Evolutionary conservation across 2,797 vertebrate species (phyloP).

Genomic region (Eulemur albifrons): DNA sequence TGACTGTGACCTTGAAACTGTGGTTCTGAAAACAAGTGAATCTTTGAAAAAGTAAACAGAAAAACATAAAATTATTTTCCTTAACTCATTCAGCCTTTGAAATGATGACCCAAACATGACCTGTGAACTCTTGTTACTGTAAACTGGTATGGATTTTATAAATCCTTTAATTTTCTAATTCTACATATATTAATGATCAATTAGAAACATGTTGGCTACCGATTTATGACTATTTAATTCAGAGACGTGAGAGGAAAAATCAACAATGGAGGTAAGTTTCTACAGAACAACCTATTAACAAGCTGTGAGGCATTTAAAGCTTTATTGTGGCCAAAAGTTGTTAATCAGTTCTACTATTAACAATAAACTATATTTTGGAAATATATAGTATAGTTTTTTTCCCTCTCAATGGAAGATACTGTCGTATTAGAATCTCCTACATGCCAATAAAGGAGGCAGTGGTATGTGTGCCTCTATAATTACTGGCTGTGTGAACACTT

Average conservation of each 20-base stretch:
- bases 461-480: slow-evolving; percentile 34
- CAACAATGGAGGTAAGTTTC: slow-evolving; percentile 3
- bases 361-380: slow-evolving; percentile 56
- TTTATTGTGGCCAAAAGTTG: slow-evolving; percentile 38
- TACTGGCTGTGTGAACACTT: background rate
- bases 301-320: slow-evolving; percentile 5
- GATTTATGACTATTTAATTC: background rate
- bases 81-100: background rate
- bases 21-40: slow-evolving; percentile 94
- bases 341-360: background rate
- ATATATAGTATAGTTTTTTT: background rate
- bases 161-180: slow-evolving; percentile 48
- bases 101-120: slow-evolving; percentile 9
- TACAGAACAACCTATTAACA: slow-evolving; percentile 13
- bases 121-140: background rate
- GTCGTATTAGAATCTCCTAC: slow-evolving; percentile 5
- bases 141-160: slow-evolving; percentile 23
- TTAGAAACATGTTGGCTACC: slow-evolving; percentile 11
- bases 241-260: slow-evolving; percentile 46
- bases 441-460: slow-evolving; percentile 39
- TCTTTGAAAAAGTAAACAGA: slow-evolving; percentile 84
- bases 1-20: slow-evolving; percentile 90
- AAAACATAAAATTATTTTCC: slow-evolving; percentile 56
- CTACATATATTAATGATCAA: background rate
- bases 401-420: slow-evolving; percentile 45